These are phyloP conservation scores for Lepus europaeus DNA, from an alignment of 2,113 vertebrate genomes.

Conservation along the genomic window DNA sequence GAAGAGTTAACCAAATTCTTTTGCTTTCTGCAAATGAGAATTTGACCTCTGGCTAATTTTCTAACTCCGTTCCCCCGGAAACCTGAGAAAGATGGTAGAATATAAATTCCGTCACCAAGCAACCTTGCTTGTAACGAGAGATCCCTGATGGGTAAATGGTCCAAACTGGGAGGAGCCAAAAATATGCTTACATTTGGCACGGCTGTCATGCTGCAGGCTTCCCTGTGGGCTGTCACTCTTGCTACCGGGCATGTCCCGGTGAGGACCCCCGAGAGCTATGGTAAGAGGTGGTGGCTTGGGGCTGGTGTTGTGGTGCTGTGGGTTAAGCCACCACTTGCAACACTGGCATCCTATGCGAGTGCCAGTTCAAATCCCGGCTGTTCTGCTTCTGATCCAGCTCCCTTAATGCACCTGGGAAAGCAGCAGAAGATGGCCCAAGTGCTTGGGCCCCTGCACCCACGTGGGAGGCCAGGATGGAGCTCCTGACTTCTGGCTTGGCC, in stretches of 20 bases:
- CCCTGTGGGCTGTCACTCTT: not conserved
- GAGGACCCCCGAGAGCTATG: not conserved
- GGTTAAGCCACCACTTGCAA: no score
- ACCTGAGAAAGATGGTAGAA: not conserved
- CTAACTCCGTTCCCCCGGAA: conserved; percentile 26
- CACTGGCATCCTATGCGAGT: no score
- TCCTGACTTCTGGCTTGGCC: no score
- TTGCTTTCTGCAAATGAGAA: not conserved
- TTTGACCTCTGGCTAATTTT: conserved; percentile 21
- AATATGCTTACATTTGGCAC: not conserved
- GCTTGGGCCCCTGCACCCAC: no score
- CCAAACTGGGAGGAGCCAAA: not conserved
- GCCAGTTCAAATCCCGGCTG: no score
- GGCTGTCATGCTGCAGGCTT: fast-evolving
- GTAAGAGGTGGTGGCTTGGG: not conserved
- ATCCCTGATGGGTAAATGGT: not conserved
- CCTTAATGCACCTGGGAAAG: no score
- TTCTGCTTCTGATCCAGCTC: no score
- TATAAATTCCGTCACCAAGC: not conserved
- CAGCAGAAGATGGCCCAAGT: no score
- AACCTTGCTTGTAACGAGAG: not conserved
- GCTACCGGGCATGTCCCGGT: fast-evolving
- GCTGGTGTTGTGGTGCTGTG: no score
- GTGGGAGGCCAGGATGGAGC: no score
- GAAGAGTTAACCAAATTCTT: not conserved